Evolutionary conservation across 2,113 vertebrate species (phyloP), one percentile per base, ranked within the genome.

Genomic region (Hippocampus comes): DNA sequence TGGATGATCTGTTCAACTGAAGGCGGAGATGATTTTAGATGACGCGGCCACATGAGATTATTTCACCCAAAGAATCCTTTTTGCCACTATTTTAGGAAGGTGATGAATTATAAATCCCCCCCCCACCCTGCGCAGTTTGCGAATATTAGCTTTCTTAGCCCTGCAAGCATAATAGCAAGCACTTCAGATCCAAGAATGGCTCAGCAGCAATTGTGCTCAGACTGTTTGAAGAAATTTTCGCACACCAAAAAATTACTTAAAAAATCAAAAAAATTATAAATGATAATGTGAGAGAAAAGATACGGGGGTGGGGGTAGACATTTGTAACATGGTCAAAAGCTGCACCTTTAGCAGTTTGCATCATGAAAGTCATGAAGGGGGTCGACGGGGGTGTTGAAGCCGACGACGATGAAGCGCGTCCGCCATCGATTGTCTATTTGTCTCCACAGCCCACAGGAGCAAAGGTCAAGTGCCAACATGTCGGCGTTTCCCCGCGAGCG

Each of bases 381-480:
- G 34, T 38, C 6, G n/a, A 9, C 10, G n/a, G 55, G 55, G 56
- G 11, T 12, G 23, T 59, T 46, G 1, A 59, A 59, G 56, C 12
- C 7, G 18, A 12, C 27, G 21, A 65, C 9, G 38, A 64, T 43
- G 20, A 64, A 65, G 41, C 21, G 56, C 4, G n/a, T 15, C 15
- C 6, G 55, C 23, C 63, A 65, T 48, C 15, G 60, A 61, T 11
- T 55, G 15, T 71, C 70, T 9, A 78, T 83, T 65, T 81, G 63
- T 70, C 57, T 83, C 71, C 84, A 75, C 59, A 74, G 57, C 21
- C 53, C 11, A 72, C 73, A 75, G 42, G 64, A 48, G 72, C 82
- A 89, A 90, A 89, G 80, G 78, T 68, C 78, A 84, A 86, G 68
- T 72, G 77, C 81, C 80, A 85, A 81, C 89, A 81, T 73, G 73